Conservation (phyloP, 1,140 invertebrate species). For the Neodiprion virginianus region DNA sequence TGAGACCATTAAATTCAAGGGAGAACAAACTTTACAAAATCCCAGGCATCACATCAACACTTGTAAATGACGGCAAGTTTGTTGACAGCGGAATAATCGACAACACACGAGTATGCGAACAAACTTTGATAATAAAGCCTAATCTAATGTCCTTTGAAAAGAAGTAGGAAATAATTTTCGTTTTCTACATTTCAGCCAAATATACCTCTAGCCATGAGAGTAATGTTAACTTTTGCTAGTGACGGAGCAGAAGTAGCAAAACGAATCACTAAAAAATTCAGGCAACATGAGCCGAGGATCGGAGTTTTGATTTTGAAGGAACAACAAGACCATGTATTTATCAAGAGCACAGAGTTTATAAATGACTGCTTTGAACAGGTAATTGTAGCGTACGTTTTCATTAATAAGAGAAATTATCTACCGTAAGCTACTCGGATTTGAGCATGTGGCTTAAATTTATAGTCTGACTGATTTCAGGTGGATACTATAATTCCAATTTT, state of each 20-base stretch:
- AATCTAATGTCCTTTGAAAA: no score
- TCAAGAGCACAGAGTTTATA: conserved; percentile 45
- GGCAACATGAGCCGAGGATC: conserved; percentile 44
- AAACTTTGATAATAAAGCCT: no score
- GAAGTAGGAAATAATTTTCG: no score
- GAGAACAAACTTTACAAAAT: no score
- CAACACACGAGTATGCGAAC: no score
- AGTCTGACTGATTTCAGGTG: conserved; percentile 31
- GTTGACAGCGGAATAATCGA: no score
- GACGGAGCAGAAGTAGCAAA: conserved; percentile 38
- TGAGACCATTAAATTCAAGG: no score
- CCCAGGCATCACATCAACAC: no score
- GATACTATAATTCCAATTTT: conserved; percentile 51
- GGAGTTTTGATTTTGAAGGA: conserved; percentile 50
- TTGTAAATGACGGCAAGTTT: no score
- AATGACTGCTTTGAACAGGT: conserved; percentile 51
- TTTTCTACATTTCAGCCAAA: no score
- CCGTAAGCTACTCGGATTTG: conserved; percentile 1
- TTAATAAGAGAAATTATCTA: not conserved
- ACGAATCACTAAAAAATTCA: conserved; percentile 40
- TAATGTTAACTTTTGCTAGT: conserved; percentile 47
- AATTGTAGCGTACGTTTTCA: conserved; percentile 13
- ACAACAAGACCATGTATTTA: conserved; percentile 42
- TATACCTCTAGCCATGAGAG: conserved; percentile 5
- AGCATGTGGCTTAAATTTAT: conserved; percentile 5